Base-by-base conservation (phyloP, 2,797 vertebrate genomes). In the Hoplostethus mediterraneus region DNA sequence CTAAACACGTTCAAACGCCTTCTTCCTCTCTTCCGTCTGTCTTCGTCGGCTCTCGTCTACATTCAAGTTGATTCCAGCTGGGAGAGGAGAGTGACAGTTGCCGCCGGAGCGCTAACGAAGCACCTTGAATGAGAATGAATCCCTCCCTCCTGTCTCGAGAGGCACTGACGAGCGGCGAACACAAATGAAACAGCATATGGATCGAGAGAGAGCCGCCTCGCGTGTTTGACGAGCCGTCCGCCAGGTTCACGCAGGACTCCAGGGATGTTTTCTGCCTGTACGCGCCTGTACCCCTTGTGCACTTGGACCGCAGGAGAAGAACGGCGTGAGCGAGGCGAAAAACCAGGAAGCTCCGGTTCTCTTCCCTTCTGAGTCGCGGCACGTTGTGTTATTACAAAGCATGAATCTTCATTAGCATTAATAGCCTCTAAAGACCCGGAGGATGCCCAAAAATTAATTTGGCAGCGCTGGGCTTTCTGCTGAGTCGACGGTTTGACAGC, bases 371-470 rank as follows among this genome's bases (percentile, higher is more conserved):
- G 38, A 59, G 72, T 87, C 75, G 79, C 61, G 76, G 71, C 85
- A 67, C 54, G 53, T 13, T 16, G 38, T 69, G 64, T 82, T 88
- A 83, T 90, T 85, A 82, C 66, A 83, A 87, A 17, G 79, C 89
- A 87, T 88, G 79, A 66, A 88, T 90, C 86, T 90, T 91, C 83
- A 93, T 93, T 89, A 90, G 76, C 64, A 69, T 82, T 82, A 91
- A 87, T 85, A 47, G 77, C 81, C 75, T 85, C 68, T 79, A 84
- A 89, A 84, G 88, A 91, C 81, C 84, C 73, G 2, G 63, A 87
- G 88, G 89, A 85, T 59, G 59, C 63, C 57, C 70, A 67, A 71
- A 90, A 84, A 85, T 75, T 10, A 77, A 85, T 81, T 81, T 83
- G 58, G 49, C 44, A 48, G 69, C 57, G 60, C 49, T 1, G 3